These are phyloP conservation scores for Coluber constrictor DNA, from an alignment of 2,797 vertebrate species.

Conservation along the genomic window DNA sequence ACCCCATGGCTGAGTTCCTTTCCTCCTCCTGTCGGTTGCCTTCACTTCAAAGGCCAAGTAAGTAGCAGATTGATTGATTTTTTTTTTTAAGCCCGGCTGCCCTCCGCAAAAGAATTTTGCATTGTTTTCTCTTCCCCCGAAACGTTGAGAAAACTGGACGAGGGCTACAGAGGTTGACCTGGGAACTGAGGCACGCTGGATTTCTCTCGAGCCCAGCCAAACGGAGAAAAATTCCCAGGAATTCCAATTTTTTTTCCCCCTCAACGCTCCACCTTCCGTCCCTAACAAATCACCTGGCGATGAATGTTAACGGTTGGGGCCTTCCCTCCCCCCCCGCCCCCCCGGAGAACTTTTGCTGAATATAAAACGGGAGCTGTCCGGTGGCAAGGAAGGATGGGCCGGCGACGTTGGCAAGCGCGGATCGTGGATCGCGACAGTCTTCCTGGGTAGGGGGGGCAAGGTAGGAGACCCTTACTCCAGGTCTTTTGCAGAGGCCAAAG, in stretches of 20 bases:
- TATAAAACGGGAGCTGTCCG: neutral
- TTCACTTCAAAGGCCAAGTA: constrained; percentile 35
- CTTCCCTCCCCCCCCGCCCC: rapidly evolving
- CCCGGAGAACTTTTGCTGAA: neutral
- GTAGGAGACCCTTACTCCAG: too few relatives aligned
- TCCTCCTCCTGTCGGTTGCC: neutral
- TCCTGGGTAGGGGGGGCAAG: neutral
- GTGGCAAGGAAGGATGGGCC: rapidly evolving
- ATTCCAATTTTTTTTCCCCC: rapidly evolving
- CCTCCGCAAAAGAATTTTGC: neutral
- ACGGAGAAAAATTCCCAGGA: neutral
- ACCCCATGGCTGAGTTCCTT: neutral
- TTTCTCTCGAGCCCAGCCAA: rapidly evolving
- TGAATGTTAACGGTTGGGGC: neutral
- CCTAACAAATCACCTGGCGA: neutral
- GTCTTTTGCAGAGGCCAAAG: neutral
- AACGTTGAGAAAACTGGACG: neutral
- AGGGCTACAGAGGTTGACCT: neutral
- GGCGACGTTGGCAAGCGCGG: neutral
- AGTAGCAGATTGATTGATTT: constrained; percentile 45
- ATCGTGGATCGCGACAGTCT: rapidly evolving
- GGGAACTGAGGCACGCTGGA: neutral
- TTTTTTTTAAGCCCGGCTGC: neutral
- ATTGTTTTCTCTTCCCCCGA: neutral
- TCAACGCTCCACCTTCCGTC: neutral